phyloP scores from a whole-genome alignment of 2,888 invertebrate genomes.

The Auanema sp. region DNA sequence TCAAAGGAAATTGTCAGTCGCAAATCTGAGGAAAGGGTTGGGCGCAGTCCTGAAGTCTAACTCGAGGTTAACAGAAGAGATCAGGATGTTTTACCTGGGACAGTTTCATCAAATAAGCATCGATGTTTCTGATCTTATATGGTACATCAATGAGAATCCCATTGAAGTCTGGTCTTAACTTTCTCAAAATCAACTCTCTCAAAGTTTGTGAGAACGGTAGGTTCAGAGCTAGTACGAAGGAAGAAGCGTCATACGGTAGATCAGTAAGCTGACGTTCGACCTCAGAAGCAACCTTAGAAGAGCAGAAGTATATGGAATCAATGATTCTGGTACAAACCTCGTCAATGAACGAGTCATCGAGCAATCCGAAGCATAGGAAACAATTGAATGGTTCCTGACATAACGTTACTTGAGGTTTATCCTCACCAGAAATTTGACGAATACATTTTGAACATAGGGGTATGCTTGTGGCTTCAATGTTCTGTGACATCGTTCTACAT shows the following conservation, averaged over 20 bases:
- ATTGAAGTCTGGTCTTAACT: slow-evolving; percentile 39
- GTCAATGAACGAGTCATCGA: slow-evolving; percentile 40
- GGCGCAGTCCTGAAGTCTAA: slow-evolving; percentile 53
- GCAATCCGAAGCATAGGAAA: slow-evolving; percentile 45
- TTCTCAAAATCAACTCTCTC: slow-evolving; percentile 31
- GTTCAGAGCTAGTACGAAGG: slow-evolving; percentile 57
- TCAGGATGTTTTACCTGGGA: slow-evolving; percentile 26
- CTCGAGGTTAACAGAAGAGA: slow-evolving; percentile 11
- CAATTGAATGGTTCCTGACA: slow-evolving; percentile 30
- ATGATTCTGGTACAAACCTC: slow-evolving; percentile 23
- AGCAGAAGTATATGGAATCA: slow-evolving; percentile 1
- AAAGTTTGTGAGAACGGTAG: slow-evolving; percentile 55
- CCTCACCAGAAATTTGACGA: slow-evolving; percentile 38
- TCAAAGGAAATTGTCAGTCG: slow-evolving; percentile 55
- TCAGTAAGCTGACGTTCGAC: slow-evolving; percentile 39
- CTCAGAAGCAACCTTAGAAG: slow-evolving; percentile 29
- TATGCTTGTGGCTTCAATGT: background rate
- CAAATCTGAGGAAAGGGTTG: slow-evolving; percentile 56
- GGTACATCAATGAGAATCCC: slow-evolving; percentile 46
- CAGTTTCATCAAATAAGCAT: slow-evolving; percentile 39
- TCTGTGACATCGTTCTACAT: background rate
- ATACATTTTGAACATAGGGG: slow-evolving; percentile 28
- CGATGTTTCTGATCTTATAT: slow-evolving; percentile 47
- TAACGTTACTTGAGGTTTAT: slow-evolving; percentile 18
- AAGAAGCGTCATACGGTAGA: slow-evolving; percentile 52